Conservation (phyloP, 2,888 invertebrate species). For the Eulithis testata region DNA sequence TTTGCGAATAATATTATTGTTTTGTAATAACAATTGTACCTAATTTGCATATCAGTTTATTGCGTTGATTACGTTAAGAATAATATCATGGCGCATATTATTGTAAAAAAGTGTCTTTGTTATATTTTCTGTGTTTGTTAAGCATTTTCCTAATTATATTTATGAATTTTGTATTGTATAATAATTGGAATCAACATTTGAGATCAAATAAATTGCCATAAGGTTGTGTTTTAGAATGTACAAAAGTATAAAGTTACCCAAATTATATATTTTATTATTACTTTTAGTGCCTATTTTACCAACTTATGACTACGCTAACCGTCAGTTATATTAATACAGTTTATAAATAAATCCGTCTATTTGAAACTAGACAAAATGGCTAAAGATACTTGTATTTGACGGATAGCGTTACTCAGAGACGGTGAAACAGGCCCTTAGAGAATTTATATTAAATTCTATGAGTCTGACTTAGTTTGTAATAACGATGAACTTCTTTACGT, state of each 20-base stretch:
- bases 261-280: slow-evolving; percentile 65
- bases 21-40: slow-evolving; percentile 18
- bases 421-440: slow-evolving; percentile 42
- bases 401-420: too few species aligned
- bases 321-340: too few species aligned
- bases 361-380: too few species aligned
- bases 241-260: slow-evolving; percentile 76
- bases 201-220: slow-evolving; percentile 71
- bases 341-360: too few species aligned
- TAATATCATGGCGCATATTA: background rate
- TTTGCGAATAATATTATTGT: slow-evolving; percentile 6
- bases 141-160: slow-evolving; percentile 1
- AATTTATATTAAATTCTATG: slow-evolving; percentile 81
- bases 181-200: slow-evolving; percentile 66
- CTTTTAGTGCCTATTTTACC: slow-evolving; percentile 40
- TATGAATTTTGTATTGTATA: slow-evolving; percentile 15
- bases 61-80: background rate
- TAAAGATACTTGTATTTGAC: too few species aligned
- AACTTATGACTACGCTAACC: too few species aligned
- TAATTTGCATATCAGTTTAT: slow-evolving; percentile 22
- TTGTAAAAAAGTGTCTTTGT: background rate
- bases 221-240: slow-evolving; percentile 81
- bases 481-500: slow-evolving; percentile 63
- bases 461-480: slow-evolving; percentile 75
- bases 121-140: slow-evolving; percentile 1